Evolutionary conservation across 2,888 invertebrate genomes (phyloP).

Genomic region (Perdita meconis): DNA sequence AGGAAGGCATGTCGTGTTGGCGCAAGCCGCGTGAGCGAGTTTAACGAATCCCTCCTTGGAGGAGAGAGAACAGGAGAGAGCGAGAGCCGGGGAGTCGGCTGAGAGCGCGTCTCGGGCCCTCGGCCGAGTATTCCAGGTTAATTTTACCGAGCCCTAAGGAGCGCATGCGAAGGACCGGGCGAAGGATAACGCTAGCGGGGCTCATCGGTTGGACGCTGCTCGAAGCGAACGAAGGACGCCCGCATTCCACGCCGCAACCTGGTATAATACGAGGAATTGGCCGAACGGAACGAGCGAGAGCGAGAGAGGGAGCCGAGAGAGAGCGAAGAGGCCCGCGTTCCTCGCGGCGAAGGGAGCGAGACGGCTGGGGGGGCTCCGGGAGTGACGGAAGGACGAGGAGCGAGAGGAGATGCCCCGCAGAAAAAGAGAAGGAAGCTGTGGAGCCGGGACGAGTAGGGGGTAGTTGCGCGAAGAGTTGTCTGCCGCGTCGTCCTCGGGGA

Average conservation of each 20-base stretch:
- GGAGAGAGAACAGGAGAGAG: constrained; percentile 42
- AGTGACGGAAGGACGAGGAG: constrained; percentile 27
- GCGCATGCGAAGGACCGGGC: constrained; percentile 75
- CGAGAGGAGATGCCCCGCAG: constrained; percentile 12
- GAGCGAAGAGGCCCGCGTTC: constrained; percentile 14
- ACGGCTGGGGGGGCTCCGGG: constrained; percentile 8
- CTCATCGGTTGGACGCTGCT: constrained; percentile 79
- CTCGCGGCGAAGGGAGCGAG: constrained; percentile 9
- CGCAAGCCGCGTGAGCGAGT: constrained; percentile 53
- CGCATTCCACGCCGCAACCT: constrained; percentile 84
- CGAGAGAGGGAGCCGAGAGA: constrained; percentile 35
- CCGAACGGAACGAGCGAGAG: constrained; percentile 63
- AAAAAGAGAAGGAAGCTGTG: constrained; percentile 26
- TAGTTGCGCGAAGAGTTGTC: constrained; percentile 58
- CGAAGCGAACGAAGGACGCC: constrained; percentile 84
- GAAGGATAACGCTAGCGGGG: constrained; percentile 77
- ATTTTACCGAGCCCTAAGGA: constrained; percentile 73
- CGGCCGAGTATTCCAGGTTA: constrained; percentile 71
- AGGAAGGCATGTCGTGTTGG: constrained; percentile 36
- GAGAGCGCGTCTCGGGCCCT: constrained; percentile 57
- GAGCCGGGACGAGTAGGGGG: constrained; percentile 34
- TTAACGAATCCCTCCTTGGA: constrained; percentile 57
- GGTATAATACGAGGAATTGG: constrained; percentile 84
- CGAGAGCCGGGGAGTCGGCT: constrained; percentile 28
- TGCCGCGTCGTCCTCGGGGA: constrained; percentile 57